Conservation (phyloP, 2,888 invertebrate species). For the Gasteruption jaculator region DNA sequence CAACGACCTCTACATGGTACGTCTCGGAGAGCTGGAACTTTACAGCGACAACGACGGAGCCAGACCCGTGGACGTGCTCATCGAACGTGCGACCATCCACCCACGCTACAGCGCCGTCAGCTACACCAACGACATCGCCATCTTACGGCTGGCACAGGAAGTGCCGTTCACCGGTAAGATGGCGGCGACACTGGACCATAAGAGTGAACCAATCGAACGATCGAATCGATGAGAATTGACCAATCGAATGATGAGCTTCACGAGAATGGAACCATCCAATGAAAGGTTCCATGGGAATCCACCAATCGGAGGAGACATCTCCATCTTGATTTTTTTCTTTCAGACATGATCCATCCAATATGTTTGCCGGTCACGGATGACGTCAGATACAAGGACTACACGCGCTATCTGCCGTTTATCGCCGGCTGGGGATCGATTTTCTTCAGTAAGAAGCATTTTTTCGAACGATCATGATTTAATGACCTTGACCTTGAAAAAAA, state of each 20-base stretch:
- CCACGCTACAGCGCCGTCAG: slow-evolving; percentile 62
- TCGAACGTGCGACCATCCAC: slow-evolving; percentile 62
- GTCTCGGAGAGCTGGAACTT: slow-evolving; percentile 76
- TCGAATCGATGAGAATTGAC: too few species aligned
- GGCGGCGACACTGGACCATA: too few species aligned
- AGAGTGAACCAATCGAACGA: too few species aligned
- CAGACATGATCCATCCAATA: slow-evolving; percentile 68
- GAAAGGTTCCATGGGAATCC: too few species aligned
- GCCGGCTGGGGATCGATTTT: slow-evolving; percentile 79
- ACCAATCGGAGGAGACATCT: too few species aligned
- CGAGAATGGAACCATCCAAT: too few species aligned
- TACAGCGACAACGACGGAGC: slow-evolving; percentile 62
- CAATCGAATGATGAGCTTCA: too few species aligned
- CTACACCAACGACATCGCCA: slow-evolving; percentile 74
- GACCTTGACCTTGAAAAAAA: slow-evolving; percentile 1
- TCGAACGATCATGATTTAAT: slow-evolving; percentile 1
- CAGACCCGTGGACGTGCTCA: slow-evolving; percentile 59
- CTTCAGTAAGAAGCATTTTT: slow-evolving; percentile 60
- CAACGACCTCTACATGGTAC: slow-evolving; percentile 62
- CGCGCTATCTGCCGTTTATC: slow-evolving; percentile 62
- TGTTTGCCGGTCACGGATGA: slow-evolving; percentile 65
- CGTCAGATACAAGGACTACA: slow-evolving; percentile 56
- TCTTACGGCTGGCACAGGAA: slow-evolving; percentile 61
- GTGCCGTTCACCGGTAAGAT: slow-evolving; percentile 59
- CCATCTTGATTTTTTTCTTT: slow-evolving; percentile 38